phyloP scores from a whole-genome alignment of 1,140 invertebrate species.

The Drosophila obscura region DNA sequence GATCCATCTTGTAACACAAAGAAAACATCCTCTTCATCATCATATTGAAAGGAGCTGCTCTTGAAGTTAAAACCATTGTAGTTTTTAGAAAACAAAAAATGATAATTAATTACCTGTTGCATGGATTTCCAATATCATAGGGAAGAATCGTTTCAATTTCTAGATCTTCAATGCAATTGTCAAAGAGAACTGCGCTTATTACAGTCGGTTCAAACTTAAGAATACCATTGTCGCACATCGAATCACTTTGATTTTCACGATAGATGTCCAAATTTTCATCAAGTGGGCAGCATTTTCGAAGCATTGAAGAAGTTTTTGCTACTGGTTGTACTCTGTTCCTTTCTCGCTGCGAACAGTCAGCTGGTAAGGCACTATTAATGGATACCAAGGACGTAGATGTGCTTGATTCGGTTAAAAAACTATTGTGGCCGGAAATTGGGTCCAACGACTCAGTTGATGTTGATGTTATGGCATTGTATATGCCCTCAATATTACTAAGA shows the following conservation, averaged over 20 bases:
- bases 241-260: slow-evolving; percentile 70
- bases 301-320: slow-evolving; percentile 35
- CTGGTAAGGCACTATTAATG: slow-evolving; percentile 27
- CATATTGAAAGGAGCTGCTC: slow-evolving; percentile 76
- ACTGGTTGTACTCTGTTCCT: slow-evolving; percentile 59
- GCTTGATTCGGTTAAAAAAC: neutral
- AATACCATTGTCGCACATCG: slow-evolving; percentile 64
- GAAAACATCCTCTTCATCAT: slow-evolving; percentile 63
- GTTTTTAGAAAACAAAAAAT: neutral
- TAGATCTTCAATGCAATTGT: slow-evolving; percentile 80
- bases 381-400: neutral
- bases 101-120: slow-evolving; percentile 67
- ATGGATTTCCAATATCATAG: slow-evolving; percentile 78
- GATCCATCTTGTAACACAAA: slow-evolving; percentile 77
- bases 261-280: slow-evolving; percentile 72
- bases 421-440: neutral
- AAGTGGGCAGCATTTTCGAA: slow-evolving; percentile 77
- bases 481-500: neutral
- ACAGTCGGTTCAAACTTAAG: slow-evolving; percentile 62
- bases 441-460: neutral
- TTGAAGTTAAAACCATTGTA: slow-evolving; percentile 19
- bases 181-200: slow-evolving; percentile 70
- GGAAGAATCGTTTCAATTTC: slow-evolving; percentile 54
- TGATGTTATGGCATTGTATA: neutral
- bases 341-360: slow-evolving; percentile 74